Conservation (phyloP, 2,888 invertebrate genomes). For the Diaperis boleti region DNA sequence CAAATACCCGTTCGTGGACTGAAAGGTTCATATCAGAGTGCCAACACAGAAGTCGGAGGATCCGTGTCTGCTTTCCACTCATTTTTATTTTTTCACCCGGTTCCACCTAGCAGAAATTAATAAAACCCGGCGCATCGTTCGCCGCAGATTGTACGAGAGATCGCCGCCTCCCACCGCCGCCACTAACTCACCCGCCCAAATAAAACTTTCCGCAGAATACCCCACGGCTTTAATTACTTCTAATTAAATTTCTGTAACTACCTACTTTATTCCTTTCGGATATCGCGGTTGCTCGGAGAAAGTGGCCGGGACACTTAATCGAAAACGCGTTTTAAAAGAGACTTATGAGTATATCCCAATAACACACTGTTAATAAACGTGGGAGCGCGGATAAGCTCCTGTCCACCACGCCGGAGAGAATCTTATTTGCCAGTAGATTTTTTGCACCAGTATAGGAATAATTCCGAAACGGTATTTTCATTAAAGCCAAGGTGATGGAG, state of each 20-base stretch:
- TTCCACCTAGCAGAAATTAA: conserved; percentile 3
- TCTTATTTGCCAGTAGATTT: not conserved
- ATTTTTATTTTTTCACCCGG: not conserved
- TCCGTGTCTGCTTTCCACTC: too few relatives aligned
- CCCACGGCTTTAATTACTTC: conserved; percentile 63
- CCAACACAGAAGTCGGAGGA: too few relatives aligned
- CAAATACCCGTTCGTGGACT: too few relatives aligned
- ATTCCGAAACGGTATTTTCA: conserved; percentile 60
- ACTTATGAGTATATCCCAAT: too few relatives aligned
- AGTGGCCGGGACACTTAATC: not conserved
- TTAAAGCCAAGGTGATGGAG: conserved; percentile 64
- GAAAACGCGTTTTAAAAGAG: too few relatives aligned
- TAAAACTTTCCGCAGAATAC: conserved; percentile 53
- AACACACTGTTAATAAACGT: too few relatives aligned
- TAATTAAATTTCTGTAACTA: conserved; percentile 64
- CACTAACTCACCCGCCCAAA: conserved; percentile 36
- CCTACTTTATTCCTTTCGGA: conserved; percentile 32
- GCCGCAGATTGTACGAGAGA: conserved; percentile 11
- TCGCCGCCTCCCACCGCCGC: conserved; percentile 9
- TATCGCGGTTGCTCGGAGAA: conserved; percentile 10
- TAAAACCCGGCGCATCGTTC: conserved; percentile 4
- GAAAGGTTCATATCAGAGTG: too few relatives aligned
- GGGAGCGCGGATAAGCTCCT: too few relatives aligned
- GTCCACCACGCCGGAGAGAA: too few relatives aligned
- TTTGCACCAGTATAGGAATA: conserved; percentile 16